Conservation (phyloP, 2,113 vertebrate genomes). For the Crotophaga sulcirostris region DNA sequence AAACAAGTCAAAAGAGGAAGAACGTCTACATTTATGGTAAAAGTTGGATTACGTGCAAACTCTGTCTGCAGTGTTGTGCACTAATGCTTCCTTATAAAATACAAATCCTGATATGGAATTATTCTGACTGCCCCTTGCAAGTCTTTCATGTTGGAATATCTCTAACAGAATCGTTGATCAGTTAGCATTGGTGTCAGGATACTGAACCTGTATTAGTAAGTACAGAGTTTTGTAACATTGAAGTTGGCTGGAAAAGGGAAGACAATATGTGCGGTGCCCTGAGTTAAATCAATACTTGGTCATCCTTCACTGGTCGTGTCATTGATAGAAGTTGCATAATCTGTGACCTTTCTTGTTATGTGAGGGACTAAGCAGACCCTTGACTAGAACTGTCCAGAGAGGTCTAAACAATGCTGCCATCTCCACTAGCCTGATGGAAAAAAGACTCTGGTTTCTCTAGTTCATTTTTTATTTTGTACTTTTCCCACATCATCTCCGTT, state of each 20-base stretch:
- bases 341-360: not conserved
- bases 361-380: not conserved
- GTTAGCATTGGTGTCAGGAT: not conserved
- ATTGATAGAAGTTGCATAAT: constrained; percentile 11
- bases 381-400: not conserved
- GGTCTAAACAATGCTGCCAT: not conserved
- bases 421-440: not conserved
- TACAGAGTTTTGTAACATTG: not conserved
- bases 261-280: not conserved
- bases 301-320: not conserved
- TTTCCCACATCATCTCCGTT: not conserved
- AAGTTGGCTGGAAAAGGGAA: not conserved
- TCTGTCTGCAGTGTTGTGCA: not conserved
- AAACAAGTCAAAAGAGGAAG: not conserved
- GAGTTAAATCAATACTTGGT: not conserved
- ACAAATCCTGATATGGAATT: rapidly evolving
- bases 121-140: not conserved
- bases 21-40: not conserved
- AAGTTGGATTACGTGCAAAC: not conserved
- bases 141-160: not conserved
- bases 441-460: not conserved
- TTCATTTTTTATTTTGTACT: not conserved
- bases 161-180: not conserved
- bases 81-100: not conserved
- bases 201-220: not conserved